phyloP scores from a whole-genome alignment of 1,140 invertebrate genomes.

The Akabosia matsudoensis region DNA sequence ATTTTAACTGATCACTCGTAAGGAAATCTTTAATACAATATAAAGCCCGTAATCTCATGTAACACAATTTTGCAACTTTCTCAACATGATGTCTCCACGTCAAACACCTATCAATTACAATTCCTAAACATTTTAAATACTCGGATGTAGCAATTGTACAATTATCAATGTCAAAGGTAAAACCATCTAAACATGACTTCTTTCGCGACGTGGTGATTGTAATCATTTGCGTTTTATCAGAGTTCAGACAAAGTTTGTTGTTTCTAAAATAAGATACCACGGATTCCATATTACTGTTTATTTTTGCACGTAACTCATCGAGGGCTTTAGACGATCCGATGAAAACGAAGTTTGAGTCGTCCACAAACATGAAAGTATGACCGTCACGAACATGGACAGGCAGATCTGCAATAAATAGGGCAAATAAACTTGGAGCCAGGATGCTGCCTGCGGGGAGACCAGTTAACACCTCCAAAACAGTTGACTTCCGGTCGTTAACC shows the following conservation, averaged over 20 bases:
- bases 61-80: neutral
- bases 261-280: neutral
- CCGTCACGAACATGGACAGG: neutral
- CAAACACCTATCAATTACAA: neutral
- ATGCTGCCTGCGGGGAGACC: constrained; percentile 3
- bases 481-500: neutral
- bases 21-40: neutral
- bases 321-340: neutral
- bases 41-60: neutral
- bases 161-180: neutral
- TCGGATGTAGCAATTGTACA: neutral
- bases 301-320: neutral
- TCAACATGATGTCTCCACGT: neutral
- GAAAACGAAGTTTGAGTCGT: neutral
- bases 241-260: neutral
- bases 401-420: neutral
- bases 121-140: neutral
- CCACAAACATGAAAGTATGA: neutral
- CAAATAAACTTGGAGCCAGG: neutral
- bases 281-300: neutral
- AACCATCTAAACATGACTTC: neutral
- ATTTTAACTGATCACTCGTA: neutral
- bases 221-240: neutral
- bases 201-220: neutral
- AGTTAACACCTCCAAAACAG: neutral